Evolutionary conservation across 2,113 vertebrate genomes (phyloP).

Genomic region (Menidia beryllina): DNA sequence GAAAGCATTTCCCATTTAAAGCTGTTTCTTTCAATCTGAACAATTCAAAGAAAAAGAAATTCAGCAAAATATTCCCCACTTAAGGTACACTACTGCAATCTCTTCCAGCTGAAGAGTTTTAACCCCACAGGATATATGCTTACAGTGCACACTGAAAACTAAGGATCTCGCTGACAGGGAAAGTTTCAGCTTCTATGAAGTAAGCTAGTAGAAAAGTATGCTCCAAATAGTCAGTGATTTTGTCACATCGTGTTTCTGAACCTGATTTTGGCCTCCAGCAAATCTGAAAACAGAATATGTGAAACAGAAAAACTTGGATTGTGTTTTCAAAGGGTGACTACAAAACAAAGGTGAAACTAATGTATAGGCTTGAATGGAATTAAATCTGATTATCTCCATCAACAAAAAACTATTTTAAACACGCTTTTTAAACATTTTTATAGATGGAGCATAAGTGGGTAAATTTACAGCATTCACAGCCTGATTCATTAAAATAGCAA

Average conservation of each 20-base stretch:
- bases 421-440: background rate
- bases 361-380: no score
- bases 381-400: no score
- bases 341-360: no score
- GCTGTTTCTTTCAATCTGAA: background rate
- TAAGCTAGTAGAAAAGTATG: no score
- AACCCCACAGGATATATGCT: background rate
- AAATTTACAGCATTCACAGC: background rate
- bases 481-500: background rate
- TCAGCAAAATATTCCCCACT: conserved; percentile 5
- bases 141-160: background rate
- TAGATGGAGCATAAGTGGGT: background rate
- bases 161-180: no score
- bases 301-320: no score
- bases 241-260: no score
- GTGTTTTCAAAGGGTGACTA: no score
- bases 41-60: background rate
- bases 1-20: background rate
- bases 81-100: background rate
- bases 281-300: no score
- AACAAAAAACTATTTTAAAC: background rate
- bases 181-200: no score
- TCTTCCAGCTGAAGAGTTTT: background rate
- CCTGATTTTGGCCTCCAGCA: no score
- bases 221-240: no score